Conservation (phyloP, 2,797 vertebrate genomes). For the Setipinna tenuifilis region DNA sequence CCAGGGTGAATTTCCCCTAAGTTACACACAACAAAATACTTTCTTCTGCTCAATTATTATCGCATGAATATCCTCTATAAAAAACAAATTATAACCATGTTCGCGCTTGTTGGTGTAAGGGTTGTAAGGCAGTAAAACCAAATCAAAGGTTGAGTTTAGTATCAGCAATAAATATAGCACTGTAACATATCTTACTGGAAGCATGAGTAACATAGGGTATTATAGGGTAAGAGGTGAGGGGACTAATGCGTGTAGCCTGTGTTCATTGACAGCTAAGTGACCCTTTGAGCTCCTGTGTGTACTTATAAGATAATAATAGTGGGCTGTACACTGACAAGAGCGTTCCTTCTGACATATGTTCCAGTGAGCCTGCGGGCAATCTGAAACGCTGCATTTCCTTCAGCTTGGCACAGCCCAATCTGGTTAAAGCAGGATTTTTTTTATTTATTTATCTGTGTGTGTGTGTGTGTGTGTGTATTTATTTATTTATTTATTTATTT, state of each 20-base stretch:
- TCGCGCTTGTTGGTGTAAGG: background rate
- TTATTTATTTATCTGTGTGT: background rate
- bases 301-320: background rate
- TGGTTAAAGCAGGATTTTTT: background rate
- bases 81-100: background rate
- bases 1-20: no score
- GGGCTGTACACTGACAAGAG: background rate
- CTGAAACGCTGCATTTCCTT: background rate
- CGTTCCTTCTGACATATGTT: background rate
- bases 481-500: background rate
- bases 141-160: constrained; percentile 17
- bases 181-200: background rate
- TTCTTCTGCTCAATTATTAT: no score
- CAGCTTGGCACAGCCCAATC: background rate
- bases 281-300: background rate
- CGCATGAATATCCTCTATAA: background rate
- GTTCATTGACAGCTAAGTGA: background rate
- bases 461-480: no score
- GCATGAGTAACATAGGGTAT: background rate
- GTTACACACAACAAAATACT: no score
- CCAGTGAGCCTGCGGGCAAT: background rate
- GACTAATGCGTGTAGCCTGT: background rate
- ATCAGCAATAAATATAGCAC: background rate
- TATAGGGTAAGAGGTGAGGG: background rate
- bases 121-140: background rate